A percentile compares a stretch with the other conserved stretches of the same genome.
Conservation (phyloP, 2,797 vertebrate species). For the Notolabrus celidotus region DNA sequence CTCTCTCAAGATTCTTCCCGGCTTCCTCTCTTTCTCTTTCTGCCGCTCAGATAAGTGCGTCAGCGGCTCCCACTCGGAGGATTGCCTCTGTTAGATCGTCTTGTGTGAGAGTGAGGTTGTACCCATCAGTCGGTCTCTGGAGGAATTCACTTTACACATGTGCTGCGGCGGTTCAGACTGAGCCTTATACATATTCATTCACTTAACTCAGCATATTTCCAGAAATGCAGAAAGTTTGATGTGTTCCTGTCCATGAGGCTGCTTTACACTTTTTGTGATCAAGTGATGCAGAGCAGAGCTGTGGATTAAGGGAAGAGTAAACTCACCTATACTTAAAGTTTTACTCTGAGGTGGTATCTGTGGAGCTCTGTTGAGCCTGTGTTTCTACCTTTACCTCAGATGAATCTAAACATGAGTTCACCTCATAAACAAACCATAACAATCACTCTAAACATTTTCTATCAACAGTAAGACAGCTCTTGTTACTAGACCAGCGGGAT, state of each 20-base stretch:
- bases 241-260: constrained; percentile 37
- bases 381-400: background rate
- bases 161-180: constrained; percentile 51
- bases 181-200: constrained; percentile 69
- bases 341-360: constrained; percentile 12
- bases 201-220: constrained; percentile 34
- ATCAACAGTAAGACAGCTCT: no score
- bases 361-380: background rate
- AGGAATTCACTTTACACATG: constrained; percentile 63
- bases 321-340: background rate
- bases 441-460: no score
- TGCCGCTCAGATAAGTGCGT: constrained; percentile 69
- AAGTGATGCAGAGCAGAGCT: constrained; percentile 8
- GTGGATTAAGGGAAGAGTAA: constrained; percentile 6
- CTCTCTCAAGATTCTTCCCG: constrained; percentile 50
- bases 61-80: constrained; percentile 56
- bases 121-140: constrained; percentile 62
- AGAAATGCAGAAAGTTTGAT: constrained; percentile 44
- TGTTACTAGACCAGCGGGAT: no score
- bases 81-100: constrained; percentile 47
- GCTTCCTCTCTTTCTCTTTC: constrained; percentile 32
- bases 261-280: constrained; percentile 19
- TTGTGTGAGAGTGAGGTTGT: constrained; percentile 60
- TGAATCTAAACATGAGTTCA: no score
- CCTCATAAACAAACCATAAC: no score